These are phyloP conservation scores for Diadegma fenestrale DNA, from an alignment of 2,888 invertebrate species.

Conservation along the genomic window DNA sequence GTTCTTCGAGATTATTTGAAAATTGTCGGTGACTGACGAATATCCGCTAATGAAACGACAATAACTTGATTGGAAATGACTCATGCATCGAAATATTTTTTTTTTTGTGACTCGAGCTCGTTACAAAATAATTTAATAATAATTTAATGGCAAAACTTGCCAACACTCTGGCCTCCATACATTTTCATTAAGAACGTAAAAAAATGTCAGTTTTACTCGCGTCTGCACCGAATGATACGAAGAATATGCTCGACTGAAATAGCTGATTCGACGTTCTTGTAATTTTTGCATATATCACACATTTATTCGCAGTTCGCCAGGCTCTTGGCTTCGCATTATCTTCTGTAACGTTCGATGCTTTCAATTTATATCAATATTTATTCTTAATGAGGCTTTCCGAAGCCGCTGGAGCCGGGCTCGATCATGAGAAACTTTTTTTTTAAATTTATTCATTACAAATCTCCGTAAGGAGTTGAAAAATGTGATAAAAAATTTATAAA, in stretches of 20 bases:
- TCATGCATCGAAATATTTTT: background rate
- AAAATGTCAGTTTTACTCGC: background rate
- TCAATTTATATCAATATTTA: slow-evolving; percentile 6
- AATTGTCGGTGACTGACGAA: background rate
- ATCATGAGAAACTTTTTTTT: background rate
- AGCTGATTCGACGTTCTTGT: slow-evolving; percentile 78
- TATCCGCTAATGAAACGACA: background rate
- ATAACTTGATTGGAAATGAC: background rate
- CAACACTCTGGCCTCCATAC: background rate
- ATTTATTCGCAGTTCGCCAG: slow-evolving; percentile 70
- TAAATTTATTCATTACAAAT: background rate
- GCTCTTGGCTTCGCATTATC: slow-evolving; percentile 15
- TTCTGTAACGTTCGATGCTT: slow-evolving; percentile 24
- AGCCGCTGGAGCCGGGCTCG: background rate
- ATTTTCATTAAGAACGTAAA: background rate
- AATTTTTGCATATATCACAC: slow-evolving; percentile 77
- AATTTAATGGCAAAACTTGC: no score
- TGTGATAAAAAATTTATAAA: background rate
- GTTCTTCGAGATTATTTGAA: background rate
- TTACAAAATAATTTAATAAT: slow-evolving; percentile 3
- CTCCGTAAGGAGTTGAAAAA: background rate
- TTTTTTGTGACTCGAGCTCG: background rate
- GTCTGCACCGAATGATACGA: slow-evolving; percentile 30
- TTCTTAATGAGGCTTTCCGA: background rate
- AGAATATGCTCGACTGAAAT: slow-evolving; percentile 71